Percentiles rank a stretch among this genome's conserved stretches.
Evolutionary conservation across 2,888 invertebrate genomes (phyloP).

Genomic region (Sceliomorpha sp.): DNA sequence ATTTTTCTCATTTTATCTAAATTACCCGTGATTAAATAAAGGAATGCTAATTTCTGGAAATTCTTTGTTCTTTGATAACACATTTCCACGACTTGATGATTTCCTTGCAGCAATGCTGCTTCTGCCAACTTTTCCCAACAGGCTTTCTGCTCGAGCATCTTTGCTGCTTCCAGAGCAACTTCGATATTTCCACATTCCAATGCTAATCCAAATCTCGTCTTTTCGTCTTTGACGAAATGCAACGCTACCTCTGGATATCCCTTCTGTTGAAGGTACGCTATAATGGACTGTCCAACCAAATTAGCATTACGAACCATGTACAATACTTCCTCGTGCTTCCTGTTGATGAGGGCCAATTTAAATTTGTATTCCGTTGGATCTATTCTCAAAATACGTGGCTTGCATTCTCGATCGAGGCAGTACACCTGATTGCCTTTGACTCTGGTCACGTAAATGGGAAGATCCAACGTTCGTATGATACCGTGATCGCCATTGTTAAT

Average conservation of each 20-base stretch:
- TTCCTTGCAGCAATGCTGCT: slow-evolving; percentile 96
- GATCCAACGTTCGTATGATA: slow-evolving; percentile 97
- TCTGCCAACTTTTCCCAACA: slow-evolving; percentile 98
- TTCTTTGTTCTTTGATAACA: slow-evolving; percentile 99
- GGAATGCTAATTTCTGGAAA: slow-evolving; percentile 98
- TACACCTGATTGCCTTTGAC: slow-evolving; percentile 95
- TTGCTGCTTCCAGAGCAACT: slow-evolving; percentile 97
- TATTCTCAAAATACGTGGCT: slow-evolving; percentile 93
- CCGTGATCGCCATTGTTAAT: slow-evolving; percentile 98
- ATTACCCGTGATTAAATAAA: slow-evolving; percentile 99
- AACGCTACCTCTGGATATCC: slow-evolving; percentile 99
- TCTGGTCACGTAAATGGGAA: slow-evolving; percentile 97
- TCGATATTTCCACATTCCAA: slow-evolving; percentile 99
- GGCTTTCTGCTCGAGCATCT: slow-evolving; percentile 93
- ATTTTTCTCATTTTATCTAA: slow-evolving; percentile 98
- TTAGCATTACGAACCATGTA: slow-evolving; percentile 98
- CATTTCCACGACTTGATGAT: slow-evolving; percentile 98
- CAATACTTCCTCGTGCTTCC: slow-evolving; percentile 95
- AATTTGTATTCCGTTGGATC: slow-evolving; percentile 99
- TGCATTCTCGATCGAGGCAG: slow-evolving; percentile 95
- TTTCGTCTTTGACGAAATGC: slow-evolving; percentile 99
- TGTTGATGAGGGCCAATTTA: slow-evolving; percentile 96
- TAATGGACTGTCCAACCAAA: slow-evolving; percentile 99
- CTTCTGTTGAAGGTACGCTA: slow-evolving; percentile 98
- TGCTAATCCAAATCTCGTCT: slow-evolving; percentile 96